These are phyloP conservation scores for Xiphias gladius DNA, from an alignment of 2,113 vertebrate genomes.

Conservation along the genomic window DNA sequence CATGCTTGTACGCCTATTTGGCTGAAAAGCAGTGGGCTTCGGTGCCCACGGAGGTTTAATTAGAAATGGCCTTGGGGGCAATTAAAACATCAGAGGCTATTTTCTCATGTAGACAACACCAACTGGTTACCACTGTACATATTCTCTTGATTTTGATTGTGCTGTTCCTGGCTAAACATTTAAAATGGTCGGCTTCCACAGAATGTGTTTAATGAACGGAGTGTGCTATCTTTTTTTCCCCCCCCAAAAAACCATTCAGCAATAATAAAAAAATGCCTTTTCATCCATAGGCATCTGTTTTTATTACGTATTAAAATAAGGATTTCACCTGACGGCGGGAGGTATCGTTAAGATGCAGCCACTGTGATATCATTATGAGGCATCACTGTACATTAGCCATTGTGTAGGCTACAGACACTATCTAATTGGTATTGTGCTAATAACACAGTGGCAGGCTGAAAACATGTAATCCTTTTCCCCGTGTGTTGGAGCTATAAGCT, in stretches of 20 bases:
- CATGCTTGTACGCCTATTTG: slow-evolving; percentile 41
- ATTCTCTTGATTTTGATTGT: slow-evolving; percentile 39
- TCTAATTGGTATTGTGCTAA: slow-evolving; percentile 72
- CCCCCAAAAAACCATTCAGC: not conserved
- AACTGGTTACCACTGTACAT: slow-evolving; percentile 18
- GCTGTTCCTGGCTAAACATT: slow-evolving; percentile 14
- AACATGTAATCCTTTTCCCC: slow-evolving; percentile 28
- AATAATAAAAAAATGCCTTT: not conserved
- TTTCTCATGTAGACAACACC: slow-evolving; percentile 25
- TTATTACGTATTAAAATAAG: not conserved
- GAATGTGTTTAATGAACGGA: not conserved
- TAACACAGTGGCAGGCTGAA: slow-evolving; percentile 43
- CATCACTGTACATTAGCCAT: slow-evolving; percentile 18
- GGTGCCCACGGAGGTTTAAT: slow-evolving; percentile 69
- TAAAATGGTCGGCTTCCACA: slow-evolving; percentile 15
- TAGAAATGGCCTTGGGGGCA: slow-evolving; percentile 61
- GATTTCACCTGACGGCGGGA: slow-evolving; percentile 34
- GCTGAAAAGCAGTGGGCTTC: slow-evolving; percentile 34
- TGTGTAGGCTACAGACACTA: slow-evolving; percentile 36
- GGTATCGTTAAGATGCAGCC: slow-evolving; percentile 27
- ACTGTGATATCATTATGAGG: slow-evolving; percentile 32
- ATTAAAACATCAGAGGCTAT: slow-evolving; percentile 66
- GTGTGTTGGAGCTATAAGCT: slow-evolving; percentile 20
- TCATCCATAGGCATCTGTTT: not conserved
- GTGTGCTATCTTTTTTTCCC: not conserved